A percentile compares a stretch with the other conserved stretches of the same genome.
Evolutionary conservation across 1,140 invertebrate species (phyloP).

Genomic region (Neotoxoptera formosana): DNA sequence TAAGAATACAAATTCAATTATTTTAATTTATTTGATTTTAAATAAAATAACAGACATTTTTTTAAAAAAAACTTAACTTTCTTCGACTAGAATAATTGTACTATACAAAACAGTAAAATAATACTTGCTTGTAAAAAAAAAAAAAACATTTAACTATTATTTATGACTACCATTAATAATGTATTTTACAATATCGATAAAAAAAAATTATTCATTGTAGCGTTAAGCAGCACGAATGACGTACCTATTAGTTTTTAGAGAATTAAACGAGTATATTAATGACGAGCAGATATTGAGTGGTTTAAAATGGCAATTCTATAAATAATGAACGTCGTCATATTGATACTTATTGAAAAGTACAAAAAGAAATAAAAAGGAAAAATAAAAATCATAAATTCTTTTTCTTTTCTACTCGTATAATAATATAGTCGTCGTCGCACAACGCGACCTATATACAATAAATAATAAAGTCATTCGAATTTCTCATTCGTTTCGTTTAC

Average conservation of each 20-base stretch:
- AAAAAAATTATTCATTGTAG: not conserved
- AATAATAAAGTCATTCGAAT: not conserved
- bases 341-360: not conserved
- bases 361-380: not conserved
- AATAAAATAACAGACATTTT: not conserved
- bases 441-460: not conserved
- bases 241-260: slow-evolving; percentile 10
- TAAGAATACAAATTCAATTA: not conserved
- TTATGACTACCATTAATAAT: not conserved
- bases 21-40: not conserved
- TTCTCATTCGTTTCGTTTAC: not conserved
- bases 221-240: not conserved
- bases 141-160: not conserved
- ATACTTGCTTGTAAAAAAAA: not conserved
- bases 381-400: not conserved
- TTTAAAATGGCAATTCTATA: not conserved
- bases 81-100: not conserved
- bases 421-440: not conserved
- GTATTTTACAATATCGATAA: not conserved
- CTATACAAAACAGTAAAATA: not conserved
- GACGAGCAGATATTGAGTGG: not conserved
- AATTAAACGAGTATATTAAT: not conserved
- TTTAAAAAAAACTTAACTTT: not conserved
- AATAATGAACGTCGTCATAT: not conserved
- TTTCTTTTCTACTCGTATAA: not conserved